Evolutionary conservation across 2,888 invertebrate species (phyloP).

Genomic region (Smittia aterrima): DNA sequence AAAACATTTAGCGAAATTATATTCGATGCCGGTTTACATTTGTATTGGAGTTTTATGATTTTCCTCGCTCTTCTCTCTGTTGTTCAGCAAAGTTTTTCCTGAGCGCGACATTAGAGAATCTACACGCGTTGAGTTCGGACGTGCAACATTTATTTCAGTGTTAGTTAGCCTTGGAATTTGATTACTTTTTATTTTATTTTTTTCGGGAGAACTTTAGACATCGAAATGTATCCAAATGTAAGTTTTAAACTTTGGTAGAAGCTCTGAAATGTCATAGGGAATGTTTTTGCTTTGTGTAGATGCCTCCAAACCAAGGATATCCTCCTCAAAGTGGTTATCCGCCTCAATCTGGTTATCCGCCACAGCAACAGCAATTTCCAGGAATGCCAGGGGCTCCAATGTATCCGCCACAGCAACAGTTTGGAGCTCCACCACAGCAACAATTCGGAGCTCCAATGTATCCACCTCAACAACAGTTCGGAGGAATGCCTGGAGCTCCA

Average conservation of each 20-base stretch:
- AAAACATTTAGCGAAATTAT: no score
- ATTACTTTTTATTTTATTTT: no score
- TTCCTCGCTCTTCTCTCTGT: no score
- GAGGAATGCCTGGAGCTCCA: not conserved
- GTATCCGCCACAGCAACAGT: slow-evolving; percentile 11
- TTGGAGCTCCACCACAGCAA: not conserved
- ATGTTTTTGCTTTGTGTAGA: not conserved
- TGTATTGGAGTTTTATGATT: no score
- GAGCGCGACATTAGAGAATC: no score
- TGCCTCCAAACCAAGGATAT: not conserved
- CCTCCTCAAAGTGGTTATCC: not conserved
- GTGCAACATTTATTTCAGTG: no score
- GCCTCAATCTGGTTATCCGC: slow-evolving; percentile 4
- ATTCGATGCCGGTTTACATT: no score
- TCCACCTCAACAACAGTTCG: slow-evolving; percentile 11
- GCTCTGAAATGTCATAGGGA: not conserved
- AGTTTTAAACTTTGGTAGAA: no score
- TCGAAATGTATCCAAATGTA: slow-evolving; percentile 32
- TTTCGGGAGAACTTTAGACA: not conserved
- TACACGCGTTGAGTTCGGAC: no score
- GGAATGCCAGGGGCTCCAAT: not conserved
- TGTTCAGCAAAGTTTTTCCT: no score
- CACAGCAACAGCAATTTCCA: not conserved
- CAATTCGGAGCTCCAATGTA: not conserved
- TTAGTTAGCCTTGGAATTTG: no score